phyloP scores from a whole-genome alignment of 2,797 vertebrate species.

The Sebastes steindachneri region DNA sequence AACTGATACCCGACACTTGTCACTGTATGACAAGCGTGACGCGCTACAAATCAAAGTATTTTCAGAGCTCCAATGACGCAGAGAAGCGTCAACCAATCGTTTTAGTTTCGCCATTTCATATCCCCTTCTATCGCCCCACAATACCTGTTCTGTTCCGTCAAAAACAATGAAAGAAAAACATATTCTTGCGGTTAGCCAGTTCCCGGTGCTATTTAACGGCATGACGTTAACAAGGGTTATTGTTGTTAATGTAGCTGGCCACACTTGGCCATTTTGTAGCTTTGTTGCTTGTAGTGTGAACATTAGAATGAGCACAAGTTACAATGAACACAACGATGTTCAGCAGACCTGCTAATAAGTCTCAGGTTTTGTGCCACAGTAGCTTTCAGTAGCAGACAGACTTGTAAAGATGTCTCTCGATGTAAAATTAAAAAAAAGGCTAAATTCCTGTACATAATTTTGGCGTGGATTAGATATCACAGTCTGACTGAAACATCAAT shows the following conservation, averaged over 20 bases:
- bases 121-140: background rate
- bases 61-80: no score
- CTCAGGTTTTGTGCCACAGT: background rate
- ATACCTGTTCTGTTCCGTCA: no score
- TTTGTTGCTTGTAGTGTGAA: background rate
- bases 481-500: conserved; percentile 29
- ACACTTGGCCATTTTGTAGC: background rate
- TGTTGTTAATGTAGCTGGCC: background rate
- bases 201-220: no score
- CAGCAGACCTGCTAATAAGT: background rate
- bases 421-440: background rate
- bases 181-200: no score
- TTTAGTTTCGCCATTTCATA: no score
- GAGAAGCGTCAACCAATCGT: no score
- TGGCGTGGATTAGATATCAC: background rate
- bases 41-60: no score
- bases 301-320: background rate
- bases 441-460: conserved; percentile 2
- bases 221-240: no score
- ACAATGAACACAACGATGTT: background rate
- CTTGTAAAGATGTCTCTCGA: background rate
- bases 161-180: no score
- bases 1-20: no score
- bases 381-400: background rate
- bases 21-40: no score